Evolutionary conservation across 2,888 invertebrate species (phyloP).

Genomic region (Eristalis tenax): DNA sequence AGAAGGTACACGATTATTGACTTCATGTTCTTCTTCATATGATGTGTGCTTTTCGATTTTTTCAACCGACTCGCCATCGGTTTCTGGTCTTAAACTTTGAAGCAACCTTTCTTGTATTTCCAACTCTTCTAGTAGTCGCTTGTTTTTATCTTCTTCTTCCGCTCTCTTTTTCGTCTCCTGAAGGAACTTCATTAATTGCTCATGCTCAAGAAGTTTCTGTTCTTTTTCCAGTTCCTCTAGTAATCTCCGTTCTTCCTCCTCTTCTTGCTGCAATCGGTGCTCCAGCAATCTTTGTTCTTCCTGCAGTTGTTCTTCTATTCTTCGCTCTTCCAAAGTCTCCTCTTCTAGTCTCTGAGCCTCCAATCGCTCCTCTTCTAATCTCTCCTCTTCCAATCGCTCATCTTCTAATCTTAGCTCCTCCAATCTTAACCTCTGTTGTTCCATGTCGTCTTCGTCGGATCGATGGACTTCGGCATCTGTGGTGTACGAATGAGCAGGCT

Average conservation of each 20-base stretch:
- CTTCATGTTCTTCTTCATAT: neutral
- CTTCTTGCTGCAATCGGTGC: constrained; percentile 42
- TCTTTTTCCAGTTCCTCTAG: constrained; percentile 21
- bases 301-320: neutral
- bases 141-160: constrained; percentile 29
- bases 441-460: constrained; percentile 76
- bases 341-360: constrained; percentile 3
- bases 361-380: constrained; percentile 30
- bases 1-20: neutral
- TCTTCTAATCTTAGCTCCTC: constrained; percentile 31
- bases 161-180: constrained; percentile 64
- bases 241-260: constrained; percentile 36
- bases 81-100: neutral
- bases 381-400: constrained; percentile 10
- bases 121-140: constrained; percentile 35
- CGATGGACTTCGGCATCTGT: constrained; percentile 75
- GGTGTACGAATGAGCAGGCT: constrained; percentile 76
- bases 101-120: constrained; percentile 72
- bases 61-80: constrained; percentile 21
- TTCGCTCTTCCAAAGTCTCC: constrained; percentile 25
- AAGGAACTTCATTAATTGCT: constrained; percentile 8
- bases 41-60: neutral
- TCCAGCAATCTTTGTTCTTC: constrained; percentile 2
- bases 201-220: constrained; percentile 54
- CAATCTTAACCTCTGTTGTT: constrained; percentile 26